Evolutionary conservation across 2,888 invertebrate species (phyloP), one percentile per base, ranked within the genome.

Genomic region (Epiblema foenella): DNA sequence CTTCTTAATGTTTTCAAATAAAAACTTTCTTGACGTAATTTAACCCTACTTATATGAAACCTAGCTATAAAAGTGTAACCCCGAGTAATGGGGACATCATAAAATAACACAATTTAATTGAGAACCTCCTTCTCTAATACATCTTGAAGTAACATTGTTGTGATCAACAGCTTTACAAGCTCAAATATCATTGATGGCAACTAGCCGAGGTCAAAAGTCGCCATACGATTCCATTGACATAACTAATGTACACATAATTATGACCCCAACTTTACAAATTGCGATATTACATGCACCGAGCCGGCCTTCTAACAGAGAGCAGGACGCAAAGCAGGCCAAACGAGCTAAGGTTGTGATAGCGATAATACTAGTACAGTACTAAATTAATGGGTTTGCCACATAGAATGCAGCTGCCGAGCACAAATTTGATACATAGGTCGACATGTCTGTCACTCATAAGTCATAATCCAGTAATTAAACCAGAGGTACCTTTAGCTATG

Each of bases 271-370:
- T n/a, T 20, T 42, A 9, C 15, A 20, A n/a, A n/a, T 46, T 7
- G 8, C 46, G 12, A 15, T n/a, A 9, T 11, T 52, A 18, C 29
- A 9, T 52, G 51, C 18, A 54, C 52, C 24, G 64, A 64, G 64
- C 24, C 54, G 52, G 11, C 52, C 52, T 15, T 9, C 4, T 10
- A 29, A 20, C 63, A 51, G 51, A 17, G 49, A 62, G n/a, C 63
- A 37, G 39, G 39, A 39, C 24, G 64, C 64, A 64, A 20, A 37
- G 33, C 46, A 15, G 11, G 39, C 20, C 52, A 20, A 17, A 37
- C 64, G 18, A 54, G 20, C 64, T 39, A 7, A n/a, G 52, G 20
- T 54, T 54, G 20, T 37, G 10, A 37, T 51, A 39, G 54, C 52
- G 37, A 64, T 52, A 39, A 11, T 37, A 51, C 51, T 37, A n/a